A percentile compares a stretch with the other conserved stretches of the same genome.
phyloP scores from a whole-genome alignment of 2,888 invertebrate genomes.

The Tetropium fuscum region DNA sequence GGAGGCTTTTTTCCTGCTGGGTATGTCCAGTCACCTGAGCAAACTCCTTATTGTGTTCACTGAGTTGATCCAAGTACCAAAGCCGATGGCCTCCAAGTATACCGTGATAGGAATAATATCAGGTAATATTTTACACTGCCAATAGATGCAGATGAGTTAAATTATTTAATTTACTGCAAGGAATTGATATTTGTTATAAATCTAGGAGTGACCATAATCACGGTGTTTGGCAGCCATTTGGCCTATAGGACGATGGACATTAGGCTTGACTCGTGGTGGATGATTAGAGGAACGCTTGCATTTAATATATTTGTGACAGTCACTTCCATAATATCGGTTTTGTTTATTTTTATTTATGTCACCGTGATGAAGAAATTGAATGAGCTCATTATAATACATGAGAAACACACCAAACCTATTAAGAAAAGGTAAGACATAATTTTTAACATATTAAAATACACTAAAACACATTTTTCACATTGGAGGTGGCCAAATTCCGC shows the following conservation, averaged over 20 bases:
- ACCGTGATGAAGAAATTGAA: constrained; percentile 74
- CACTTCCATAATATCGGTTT: constrained; percentile 74
- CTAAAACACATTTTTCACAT: no score
- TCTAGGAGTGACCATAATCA: constrained; percentile 74
- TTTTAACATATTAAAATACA: no score
- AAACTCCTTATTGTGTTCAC: constrained; percentile 78
- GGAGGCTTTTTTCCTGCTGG: constrained; percentile 75
- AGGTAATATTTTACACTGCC: constrained; percentile 48
- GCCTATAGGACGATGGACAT: constrained; percentile 74
- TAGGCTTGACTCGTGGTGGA: constrained; percentile 74
- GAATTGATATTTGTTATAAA: no score
- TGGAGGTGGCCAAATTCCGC: no score
- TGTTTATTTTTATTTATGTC: constrained; percentile 77
- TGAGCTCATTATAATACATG: constrained; percentile 71
- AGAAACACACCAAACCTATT: constrained; percentile 71
- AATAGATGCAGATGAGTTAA: background rate
- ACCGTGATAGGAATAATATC: constrained; percentile 78
- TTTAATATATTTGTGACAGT: constrained; percentile 78
- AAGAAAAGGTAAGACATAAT: constrained; percentile 71
- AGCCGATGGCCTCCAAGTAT: constrained; percentile 69
- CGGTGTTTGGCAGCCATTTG: constrained; percentile 75
- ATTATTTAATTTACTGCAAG: constrained; percentile 1
- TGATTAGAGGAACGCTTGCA: constrained; percentile 70
- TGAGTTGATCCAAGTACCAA: constrained; percentile 73
- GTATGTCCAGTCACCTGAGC: constrained; percentile 78